phyloP scores from a whole-genome alignment of 2,797 vertebrate genomes.

The Lates japonicus region DNA sequence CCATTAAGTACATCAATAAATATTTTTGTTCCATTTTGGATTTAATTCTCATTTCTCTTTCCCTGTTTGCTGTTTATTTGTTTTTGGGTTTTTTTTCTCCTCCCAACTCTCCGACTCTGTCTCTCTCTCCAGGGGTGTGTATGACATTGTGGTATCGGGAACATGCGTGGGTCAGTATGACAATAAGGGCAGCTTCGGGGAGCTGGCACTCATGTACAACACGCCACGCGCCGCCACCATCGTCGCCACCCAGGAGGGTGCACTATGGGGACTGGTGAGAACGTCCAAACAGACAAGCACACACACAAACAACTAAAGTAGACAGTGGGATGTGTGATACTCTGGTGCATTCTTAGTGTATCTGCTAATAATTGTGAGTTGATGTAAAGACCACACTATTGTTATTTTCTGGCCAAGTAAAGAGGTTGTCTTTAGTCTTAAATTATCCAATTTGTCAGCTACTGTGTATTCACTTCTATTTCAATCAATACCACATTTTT shows the following conservation, averaged over 20 bases:
- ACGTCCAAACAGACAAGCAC: not conserved
- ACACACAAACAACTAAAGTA: not conserved
- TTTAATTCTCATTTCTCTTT: not conserved
- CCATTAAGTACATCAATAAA: not conserved
- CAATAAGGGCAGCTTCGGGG: conserved; percentile 97
- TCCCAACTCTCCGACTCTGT: not conserved
- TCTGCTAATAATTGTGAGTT: not conserved
- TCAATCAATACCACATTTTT: not conserved
- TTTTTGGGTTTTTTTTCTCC: not conserved
- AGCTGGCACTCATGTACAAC: conserved; percentile 98
- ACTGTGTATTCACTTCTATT: conserved; percentile 1
- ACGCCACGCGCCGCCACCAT: conserved; percentile 97
- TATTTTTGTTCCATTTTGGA: not conserved
- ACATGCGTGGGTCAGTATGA: conserved; percentile 93
- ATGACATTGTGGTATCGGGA: conserved; percentile 92
- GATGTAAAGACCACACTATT: not conserved
- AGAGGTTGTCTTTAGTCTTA: not conserved
- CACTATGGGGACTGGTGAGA: conserved; percentile 98
- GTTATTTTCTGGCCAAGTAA: not conserved
- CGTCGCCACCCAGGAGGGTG: conserved; percentile 91
- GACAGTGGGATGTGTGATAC: no score
- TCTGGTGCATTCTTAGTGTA: not conserved
- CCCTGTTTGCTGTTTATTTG: not conserved
- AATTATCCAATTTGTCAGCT: not conserved
- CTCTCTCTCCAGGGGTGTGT: conserved; percentile 88